A percentile compares a stretch with the other conserved stretches of the same genome.
These are phyloP conservation scores for Drosophila kurseongensis DNA, from an alignment of 1,140 invertebrate genomes.

Conservation along the genomic window DNA sequence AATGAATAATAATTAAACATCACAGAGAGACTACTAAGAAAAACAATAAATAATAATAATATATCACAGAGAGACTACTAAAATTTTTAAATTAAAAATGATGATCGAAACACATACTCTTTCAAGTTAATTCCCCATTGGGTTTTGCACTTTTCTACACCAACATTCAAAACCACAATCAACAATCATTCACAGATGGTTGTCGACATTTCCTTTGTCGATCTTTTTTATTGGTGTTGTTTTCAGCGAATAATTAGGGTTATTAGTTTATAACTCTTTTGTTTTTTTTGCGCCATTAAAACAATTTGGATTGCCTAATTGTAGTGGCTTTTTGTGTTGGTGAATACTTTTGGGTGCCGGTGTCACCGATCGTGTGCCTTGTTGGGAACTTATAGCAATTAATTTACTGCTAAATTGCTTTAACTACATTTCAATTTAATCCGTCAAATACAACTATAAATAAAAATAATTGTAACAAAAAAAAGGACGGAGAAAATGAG, in stretches of 20 bases:
- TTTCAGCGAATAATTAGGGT: conserved; percentile 58
- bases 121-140: neutral
- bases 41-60: neutral
- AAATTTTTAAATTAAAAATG: no score
- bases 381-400: conserved; percentile 6
- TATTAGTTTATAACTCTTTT: conserved; percentile 65
- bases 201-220: conserved; percentile 51
- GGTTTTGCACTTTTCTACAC: neutral
- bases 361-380: conserved; percentile 8
- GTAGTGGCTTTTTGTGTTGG: conserved; percentile 40
- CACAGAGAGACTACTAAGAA: no score
- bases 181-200: conserved; percentile 30
- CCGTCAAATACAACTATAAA: conserved; percentile 15
- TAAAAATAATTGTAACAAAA: conserved; percentile 9
- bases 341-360: conserved; percentile 14
- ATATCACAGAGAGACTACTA: no score
- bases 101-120: neutral
- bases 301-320: conserved; percentile 16
- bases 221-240: conserved; percentile 39
- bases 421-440: conserved; percentile 40
- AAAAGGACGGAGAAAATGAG: conserved; percentile 15
- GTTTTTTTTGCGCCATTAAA: conserved; percentile 17
- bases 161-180: conserved; percentile 14
- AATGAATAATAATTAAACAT: no score
- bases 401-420: conserved; percentile 29